These are phyloP conservation scores for Nothura maculosa DNA, from an alignment of 2,797 vertebrate species.

Conservation along the genomic window DNA sequence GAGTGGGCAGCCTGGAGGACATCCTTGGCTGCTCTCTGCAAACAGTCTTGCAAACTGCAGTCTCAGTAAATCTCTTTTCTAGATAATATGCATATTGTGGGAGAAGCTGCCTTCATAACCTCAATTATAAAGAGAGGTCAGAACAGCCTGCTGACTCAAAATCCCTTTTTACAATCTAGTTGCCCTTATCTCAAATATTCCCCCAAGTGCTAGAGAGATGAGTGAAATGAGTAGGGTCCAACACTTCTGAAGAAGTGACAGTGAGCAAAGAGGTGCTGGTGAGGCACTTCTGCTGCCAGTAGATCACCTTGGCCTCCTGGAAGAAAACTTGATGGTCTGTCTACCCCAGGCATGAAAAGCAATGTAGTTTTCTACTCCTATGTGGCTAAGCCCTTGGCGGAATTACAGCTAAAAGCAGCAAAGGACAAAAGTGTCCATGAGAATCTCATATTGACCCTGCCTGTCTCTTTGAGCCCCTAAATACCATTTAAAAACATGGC, in stretches of 20 bases:
- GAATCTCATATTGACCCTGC: not conserved
- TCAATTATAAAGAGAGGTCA: not conserved
- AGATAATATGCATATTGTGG: not conserved
- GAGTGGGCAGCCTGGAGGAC: not conserved
- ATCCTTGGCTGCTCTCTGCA: not conserved
- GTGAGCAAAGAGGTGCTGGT: not conserved
- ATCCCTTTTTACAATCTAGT: not conserved
- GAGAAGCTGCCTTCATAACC: not conserved
- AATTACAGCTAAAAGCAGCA: not conserved
- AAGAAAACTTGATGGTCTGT: not conserved
- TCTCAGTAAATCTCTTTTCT: not conserved
- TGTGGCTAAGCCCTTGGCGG: not conserved
- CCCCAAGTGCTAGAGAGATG: not conserved
- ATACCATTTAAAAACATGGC: not conserved
- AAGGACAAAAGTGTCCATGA: not conserved
- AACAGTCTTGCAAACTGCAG: not conserved
- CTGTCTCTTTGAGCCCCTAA: not conserved
- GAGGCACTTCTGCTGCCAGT: not conserved
- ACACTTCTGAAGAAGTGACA: not conserved
- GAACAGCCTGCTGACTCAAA: not conserved
- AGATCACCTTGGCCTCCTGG: not conserved
- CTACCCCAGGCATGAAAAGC: not conserved
- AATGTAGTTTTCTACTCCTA: not conserved
- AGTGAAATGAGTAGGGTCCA: accelerated
- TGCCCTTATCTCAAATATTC: not conserved